Evolutionary conservation across 2,888 invertebrate species (phyloP).

Genomic region (Rhagonycha lutea): DNA sequence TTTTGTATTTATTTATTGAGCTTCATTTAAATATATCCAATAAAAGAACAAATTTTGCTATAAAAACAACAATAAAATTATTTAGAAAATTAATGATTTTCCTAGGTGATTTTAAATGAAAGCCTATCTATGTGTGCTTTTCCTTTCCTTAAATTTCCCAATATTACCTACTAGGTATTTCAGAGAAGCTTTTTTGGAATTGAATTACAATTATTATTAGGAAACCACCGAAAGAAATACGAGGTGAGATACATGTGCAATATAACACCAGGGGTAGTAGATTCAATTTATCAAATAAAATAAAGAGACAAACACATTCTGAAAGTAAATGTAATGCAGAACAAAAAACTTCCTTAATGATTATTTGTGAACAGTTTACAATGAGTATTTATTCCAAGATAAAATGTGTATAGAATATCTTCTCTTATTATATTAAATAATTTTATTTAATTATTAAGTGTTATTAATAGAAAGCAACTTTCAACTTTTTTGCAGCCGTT

Average conservation of each 20-base stretch:
- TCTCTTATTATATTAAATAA: neutral
- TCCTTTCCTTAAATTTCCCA: neutral
- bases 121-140: neutral
- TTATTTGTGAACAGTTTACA: neutral
- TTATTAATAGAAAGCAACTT: neutral
- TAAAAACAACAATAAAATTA: too few relatives aligned
- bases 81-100: too few relatives aligned
- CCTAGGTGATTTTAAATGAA: too few relatives aligned
- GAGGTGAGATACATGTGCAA: neutral
- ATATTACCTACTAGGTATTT: neutral
- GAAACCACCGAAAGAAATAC: neutral
- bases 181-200: neutral
- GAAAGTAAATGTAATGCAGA: neutral
- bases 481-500: neutral
- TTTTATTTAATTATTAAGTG: neutral
- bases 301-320: neutral
- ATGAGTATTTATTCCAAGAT: neutral
- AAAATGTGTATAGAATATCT: neutral
- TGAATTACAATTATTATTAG: neutral
- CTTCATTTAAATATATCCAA: neutral
- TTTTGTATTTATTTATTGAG: neutral
- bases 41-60: too few relatives aligned
- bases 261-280: neutral
- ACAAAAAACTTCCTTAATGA: neutral
- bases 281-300: neutral